These are phyloP conservation scores for Oenanthe melanoleuca DNA, from an alignment of 2,113 vertebrate species.

Conservation along the genomic window DNA sequence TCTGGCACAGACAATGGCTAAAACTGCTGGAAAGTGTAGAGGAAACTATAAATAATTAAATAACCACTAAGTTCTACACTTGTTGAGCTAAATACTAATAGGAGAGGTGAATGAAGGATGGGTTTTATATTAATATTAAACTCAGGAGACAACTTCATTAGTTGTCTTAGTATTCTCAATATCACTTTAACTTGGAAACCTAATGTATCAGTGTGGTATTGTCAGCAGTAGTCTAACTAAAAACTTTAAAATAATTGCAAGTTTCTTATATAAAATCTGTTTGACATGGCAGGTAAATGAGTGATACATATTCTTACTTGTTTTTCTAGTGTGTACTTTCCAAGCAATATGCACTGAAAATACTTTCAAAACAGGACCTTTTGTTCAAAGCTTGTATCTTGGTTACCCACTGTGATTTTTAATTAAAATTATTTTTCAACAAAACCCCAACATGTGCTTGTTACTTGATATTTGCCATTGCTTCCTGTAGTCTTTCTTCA, in stretches of 20 bases:
- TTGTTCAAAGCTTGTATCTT: background rate
- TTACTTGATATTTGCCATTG: background rate
- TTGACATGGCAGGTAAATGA: background rate
- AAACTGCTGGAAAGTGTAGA: background rate
- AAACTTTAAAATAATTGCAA: background rate
- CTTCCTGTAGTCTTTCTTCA: background rate
- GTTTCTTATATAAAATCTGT: background rate
- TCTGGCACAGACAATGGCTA: background rate
- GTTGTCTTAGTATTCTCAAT: background rate
- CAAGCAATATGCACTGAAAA: background rate
- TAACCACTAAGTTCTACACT: background rate
- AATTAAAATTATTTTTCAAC: background rate
- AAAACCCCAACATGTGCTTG: background rate
- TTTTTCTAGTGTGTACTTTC: background rate
- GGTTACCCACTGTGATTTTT: background rate
- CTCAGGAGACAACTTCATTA: background rate
- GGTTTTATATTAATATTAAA: background rate
- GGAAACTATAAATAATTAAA: background rate
- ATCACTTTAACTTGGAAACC: background rate
- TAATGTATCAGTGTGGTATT: background rate
- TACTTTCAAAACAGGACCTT: background rate
- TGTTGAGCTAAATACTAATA: background rate
- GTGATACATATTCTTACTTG: background rate
- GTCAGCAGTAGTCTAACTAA: background rate
- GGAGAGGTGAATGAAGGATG: background rate